phyloP scores from a whole-genome alignment of 1,140 invertebrate genomes.

The Zaprionus tsacasi region DNA sequence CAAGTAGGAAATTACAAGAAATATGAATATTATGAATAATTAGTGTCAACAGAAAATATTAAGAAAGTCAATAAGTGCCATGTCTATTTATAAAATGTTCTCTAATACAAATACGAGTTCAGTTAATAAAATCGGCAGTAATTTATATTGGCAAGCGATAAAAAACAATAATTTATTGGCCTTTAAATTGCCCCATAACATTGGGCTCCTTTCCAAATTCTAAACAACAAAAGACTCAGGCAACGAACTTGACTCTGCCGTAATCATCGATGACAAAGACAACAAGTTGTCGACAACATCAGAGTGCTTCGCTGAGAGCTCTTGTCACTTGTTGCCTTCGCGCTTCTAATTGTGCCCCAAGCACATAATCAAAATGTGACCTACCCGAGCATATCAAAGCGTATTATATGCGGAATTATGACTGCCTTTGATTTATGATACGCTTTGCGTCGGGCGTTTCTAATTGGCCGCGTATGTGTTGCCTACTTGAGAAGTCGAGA shows the following conservation, averaged over 20 bases:
- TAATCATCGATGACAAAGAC: constrained; percentile 55
- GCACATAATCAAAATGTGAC: constrained; percentile 46
- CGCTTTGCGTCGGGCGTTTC: constrained; percentile 53
- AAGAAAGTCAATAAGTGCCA: background rate
- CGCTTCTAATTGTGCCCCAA: constrained; percentile 65
- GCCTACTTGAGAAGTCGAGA: constrained; percentile 64
- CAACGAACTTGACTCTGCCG: constrained; percentile 74
- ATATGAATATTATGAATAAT: constrained; percentile 53
- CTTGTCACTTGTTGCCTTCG: constrained; percentile 75
- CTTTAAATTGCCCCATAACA: constrained; percentile 11
- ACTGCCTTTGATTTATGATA: constrained; percentile 67
- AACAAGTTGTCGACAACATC: constrained; percentile 68
- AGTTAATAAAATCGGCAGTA: background rate
- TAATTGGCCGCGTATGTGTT: constrained; percentile 61
- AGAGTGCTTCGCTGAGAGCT: constrained; percentile 64
- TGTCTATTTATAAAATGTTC: background rate
- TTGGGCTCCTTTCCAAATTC: constrained; percentile 36
- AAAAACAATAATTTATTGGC: constrained; percentile 39
- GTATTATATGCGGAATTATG: constrained; percentile 43
- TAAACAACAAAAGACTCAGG: constrained; percentile 66
- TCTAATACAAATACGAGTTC: background rate
- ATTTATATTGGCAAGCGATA: constrained; percentile 5
- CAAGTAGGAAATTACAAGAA: constrained; percentile 60
- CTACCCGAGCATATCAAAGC: constrained; percentile 48
- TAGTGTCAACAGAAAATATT: background rate